Conservation (phyloP, 1,140 invertebrate species). For the Papilio aristodemus region DNA sequence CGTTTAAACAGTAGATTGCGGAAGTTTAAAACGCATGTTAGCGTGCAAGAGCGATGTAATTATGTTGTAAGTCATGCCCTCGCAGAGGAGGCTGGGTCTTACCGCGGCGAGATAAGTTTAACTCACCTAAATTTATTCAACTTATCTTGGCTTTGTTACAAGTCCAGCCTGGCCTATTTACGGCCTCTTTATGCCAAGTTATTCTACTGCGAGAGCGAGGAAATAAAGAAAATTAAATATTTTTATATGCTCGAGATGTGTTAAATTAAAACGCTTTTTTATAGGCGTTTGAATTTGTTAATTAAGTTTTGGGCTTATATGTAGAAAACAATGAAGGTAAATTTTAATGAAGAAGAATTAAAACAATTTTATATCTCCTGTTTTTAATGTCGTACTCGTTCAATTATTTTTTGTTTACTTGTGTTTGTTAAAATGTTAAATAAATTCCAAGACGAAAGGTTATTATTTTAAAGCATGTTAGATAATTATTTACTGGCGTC, state of each 20-base stretch:
- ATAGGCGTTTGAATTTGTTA: background rate
- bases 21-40: background rate
- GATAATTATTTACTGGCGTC: too few relatives aligned
- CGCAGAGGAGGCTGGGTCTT: background rate
- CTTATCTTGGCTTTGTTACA: slow-evolving; percentile 34
- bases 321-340: background rate
- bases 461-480: background rate
- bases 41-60: background rate
- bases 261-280: background rate
- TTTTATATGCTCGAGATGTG: background rate
- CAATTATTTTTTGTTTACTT: too few relatives aligned
- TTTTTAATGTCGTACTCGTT: background rate
- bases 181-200: slow-evolving; percentile 26
- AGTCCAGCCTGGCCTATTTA: slow-evolving; percentile 30
- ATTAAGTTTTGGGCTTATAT: background rate
- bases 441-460: too few relatives aligned
- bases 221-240: slow-evolving; percentile 22
- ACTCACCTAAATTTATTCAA: slow-evolving; percentile 25
- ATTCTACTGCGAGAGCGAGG: background rate
- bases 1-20: background rate
- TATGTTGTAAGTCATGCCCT: background rate
- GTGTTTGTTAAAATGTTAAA: too few relatives aligned
- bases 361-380: background rate
- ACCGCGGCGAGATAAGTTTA: slow-evolving; percentile 25
- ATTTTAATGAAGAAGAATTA: background rate